phyloP scores from a whole-genome alignment of 1,140 invertebrate genomes.

The Aphis craccivora region DNA sequence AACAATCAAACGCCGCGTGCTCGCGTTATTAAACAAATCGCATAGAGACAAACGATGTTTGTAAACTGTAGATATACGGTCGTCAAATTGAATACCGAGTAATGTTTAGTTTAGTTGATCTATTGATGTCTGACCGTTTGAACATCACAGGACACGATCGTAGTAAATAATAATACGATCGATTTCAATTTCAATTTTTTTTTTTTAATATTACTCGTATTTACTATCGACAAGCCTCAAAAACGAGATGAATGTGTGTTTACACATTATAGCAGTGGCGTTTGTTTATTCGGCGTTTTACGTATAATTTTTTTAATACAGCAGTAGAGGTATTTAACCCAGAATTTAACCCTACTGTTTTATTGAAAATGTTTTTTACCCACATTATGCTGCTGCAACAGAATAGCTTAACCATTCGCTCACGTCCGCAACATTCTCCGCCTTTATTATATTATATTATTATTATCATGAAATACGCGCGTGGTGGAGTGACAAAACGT shows the following conservation, averaged over 20 bases:
- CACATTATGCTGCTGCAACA: not conserved
- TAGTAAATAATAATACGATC: not conserved
- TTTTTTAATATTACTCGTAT: not conserved
- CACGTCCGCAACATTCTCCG: not conserved
- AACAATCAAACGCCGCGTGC: not conserved
- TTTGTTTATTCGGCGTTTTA: not conserved
- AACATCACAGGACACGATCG: not conserved
- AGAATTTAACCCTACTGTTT: not conserved
- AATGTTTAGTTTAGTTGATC: not conserved
- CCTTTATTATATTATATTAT: not conserved
- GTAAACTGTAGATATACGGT: not conserved
- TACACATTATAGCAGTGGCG: not conserved
- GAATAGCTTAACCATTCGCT: not conserved
- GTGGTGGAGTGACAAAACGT: slow-evolving; percentile 28
- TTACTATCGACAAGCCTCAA: not conserved
- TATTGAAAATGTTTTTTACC: not conserved
- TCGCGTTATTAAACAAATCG: not conserved
- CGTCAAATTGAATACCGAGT: not conserved
- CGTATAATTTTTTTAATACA: not conserved
- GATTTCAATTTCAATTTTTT: not conserved
- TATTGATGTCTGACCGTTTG: not conserved
- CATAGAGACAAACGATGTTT: not conserved
- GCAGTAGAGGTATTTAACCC: not conserved
- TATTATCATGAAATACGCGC: not conserved
- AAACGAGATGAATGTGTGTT: not conserved